Evolutionary conservation across 2,797 vertebrate species (phyloP), one percentile per base, ranked within the genome.

Genomic region (Anabacerthia variegaticeps): DNA sequence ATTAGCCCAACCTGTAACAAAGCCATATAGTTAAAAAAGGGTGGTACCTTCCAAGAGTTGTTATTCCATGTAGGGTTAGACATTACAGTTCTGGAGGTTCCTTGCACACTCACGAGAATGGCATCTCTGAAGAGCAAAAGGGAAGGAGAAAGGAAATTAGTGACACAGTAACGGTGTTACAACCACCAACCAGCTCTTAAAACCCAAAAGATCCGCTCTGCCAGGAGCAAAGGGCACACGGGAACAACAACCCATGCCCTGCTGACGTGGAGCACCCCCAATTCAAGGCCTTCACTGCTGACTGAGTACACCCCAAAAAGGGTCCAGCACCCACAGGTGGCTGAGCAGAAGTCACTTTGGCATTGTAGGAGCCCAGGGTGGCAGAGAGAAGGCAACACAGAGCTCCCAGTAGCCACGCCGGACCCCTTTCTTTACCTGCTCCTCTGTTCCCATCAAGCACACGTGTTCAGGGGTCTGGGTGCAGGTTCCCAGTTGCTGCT

Each of bases 71-170:
- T 59, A 94, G 95, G 62, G 87, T 97, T 95, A 96, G 96, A 88
- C 97, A 97, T 97, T 94, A 97, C 96, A 97, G 76, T 89, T 85
- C 78, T 93, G 93, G 49, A 72, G 82, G 83, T 37, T 95, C 84
- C 94, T 95, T 59, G 84, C 51, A 73, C 85, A 83, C 90, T 95
- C 92, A 95, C 8, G 92, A 95, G 95, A 95, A 96, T 37, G 93
- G 89, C 97, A 97, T 97, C 95, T 97, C 97, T 97, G 95, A 95
- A 95, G 93, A 92, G 91, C 73, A 96, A 97, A 96, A 93, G 61
- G 80, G 75, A 93, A 92, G 93, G 86, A 96, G 90, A 92, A 90
- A 92, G 62, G 58, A 79, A 92, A 94, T 97, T 97, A 97, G 85
- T 93, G 66, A 90, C 83, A 96, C 4, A 1, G 46, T 76, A 90